phyloP scores from a whole-genome alignment of 2,113 vertebrate genomes.

The Rhegmatorhina hoffmannsi region DNA sequence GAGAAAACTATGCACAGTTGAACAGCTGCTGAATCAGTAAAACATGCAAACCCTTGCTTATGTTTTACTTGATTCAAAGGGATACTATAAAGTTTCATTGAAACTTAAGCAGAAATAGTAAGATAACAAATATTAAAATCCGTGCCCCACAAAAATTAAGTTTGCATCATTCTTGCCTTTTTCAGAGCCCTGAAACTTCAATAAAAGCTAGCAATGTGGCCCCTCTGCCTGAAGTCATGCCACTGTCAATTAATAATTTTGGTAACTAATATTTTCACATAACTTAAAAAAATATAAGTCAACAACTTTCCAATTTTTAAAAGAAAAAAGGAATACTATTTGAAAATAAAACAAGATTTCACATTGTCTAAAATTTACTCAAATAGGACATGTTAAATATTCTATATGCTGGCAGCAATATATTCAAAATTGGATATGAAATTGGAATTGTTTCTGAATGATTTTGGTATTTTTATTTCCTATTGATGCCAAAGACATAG shows the following conservation, averaged over 20 bases:
- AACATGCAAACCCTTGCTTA: neutral
- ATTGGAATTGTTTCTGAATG: neutral
- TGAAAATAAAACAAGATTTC: neutral
- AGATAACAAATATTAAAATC: neutral
- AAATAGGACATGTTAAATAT: neutral
- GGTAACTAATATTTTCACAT: neutral
- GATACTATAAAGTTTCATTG: neutral
- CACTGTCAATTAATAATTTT: neutral
- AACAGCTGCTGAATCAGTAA: neutral
- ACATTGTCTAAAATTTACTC: neutral
- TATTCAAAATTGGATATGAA: neutral
- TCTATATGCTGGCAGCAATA: neutral
- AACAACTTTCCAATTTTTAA: neutral
- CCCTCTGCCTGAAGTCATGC: neutral
- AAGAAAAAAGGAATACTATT: neutral
- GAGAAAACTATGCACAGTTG: neutral
- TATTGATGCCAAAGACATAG: neutral
- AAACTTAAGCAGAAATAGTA: neutral
- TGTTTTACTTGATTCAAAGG: neutral
- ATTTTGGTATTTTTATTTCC: neutral
- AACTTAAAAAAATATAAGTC: neutral
- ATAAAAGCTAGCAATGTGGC: neutral
- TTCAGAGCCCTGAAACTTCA: neutral
- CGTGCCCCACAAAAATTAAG: neutral
- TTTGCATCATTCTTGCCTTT: neutral